Conservation (phyloP, 2,888 invertebrate species). For the Mesoligia furuncula region DNA sequence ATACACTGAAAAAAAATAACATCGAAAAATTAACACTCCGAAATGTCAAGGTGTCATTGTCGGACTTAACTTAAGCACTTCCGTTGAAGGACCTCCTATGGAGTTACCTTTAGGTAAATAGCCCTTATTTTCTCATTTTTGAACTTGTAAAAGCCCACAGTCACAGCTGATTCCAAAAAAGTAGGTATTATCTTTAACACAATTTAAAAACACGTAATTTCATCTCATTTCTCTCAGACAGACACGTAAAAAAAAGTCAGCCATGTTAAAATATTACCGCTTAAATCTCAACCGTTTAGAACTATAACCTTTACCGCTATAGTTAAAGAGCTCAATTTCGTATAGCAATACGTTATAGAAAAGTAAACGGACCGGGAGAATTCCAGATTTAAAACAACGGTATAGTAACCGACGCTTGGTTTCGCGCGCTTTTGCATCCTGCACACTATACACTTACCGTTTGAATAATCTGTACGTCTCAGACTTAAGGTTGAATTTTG, state of each 20-base stretch:
- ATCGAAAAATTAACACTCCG: constrained; percentile 19
- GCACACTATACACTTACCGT: constrained; percentile 35
- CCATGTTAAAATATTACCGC: constrained; percentile 47
- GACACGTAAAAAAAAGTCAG: constrained; percentile 30
- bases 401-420: constrained; percentile 65
- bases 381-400: constrained; percentile 82
- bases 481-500: constrained; percentile 31
- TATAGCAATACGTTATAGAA: constrained; percentile 33
- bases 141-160: constrained; percentile 2
- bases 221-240: constrained; percentile 45
- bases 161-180: constrained; percentile 37
- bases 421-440: constrained; percentile 66
- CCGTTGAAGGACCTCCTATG: constrained; percentile 43
- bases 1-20: not conserved
- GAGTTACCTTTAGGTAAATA: not conserved
- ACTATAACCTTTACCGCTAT: not conserved
- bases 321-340: constrained; percentile 27
- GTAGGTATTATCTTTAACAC: not conserved
- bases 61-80: constrained; percentile 4
- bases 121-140: not conserved
- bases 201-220: constrained; percentile 47
- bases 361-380: constrained; percentile 70
- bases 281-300: constrained; percentile 20
- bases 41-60: constrained; percentile 34
- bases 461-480: not conserved